Evolutionary conservation across 1,140 invertebrate species (phyloP), one percentile per base, ranked within the genome.

Genomic region (Bilobella aurantiaca): DNA sequence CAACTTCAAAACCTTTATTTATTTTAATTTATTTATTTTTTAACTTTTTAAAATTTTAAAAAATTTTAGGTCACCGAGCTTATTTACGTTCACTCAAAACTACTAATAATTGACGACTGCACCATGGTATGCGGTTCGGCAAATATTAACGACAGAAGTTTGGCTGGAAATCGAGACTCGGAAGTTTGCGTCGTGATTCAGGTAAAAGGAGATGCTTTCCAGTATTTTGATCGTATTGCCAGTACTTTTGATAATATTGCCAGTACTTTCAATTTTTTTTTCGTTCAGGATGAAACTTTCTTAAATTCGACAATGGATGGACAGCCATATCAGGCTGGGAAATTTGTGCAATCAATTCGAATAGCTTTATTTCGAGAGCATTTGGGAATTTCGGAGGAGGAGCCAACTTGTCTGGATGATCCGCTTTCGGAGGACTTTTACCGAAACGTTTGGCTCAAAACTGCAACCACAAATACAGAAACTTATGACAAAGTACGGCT

Each of bases 71-170:
- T 96, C 28, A 91, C 91, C 0, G 95, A 98, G 78, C 77, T 97
- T 1, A 86, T 98, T 62, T 98, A 98, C 77, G 92, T 98, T 23
- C 95, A 98, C 77, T 96, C 93, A 62, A 99, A 98, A 79, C 77
- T 99, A 58, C 83, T 98, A 78, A 96, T 99, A 66, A 89, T 91
- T 14, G 93, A 96, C 76, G 93, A 96, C 77, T 83, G 82, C 58
- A 83, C 85, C 3, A 86, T 93, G 0, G 96, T 98, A 63, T 96
- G 95, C 75, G 96, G 96, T 1, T 97, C 93, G 3, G 94, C 96
- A 0, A 99, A 99, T 77, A 96, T 98, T 67, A 99, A 98, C 75
- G 96, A 99, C 76, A 79, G 96, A 62, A 96, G 92, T 65, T 84
- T 98, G 83, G 81, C 91, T 46, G 93, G 93, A 1, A 89, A 87